Base-by-base conservation (phyloP, 2,113 vertebrate genomes). In the Microcebus ravelobensis region DNA sequence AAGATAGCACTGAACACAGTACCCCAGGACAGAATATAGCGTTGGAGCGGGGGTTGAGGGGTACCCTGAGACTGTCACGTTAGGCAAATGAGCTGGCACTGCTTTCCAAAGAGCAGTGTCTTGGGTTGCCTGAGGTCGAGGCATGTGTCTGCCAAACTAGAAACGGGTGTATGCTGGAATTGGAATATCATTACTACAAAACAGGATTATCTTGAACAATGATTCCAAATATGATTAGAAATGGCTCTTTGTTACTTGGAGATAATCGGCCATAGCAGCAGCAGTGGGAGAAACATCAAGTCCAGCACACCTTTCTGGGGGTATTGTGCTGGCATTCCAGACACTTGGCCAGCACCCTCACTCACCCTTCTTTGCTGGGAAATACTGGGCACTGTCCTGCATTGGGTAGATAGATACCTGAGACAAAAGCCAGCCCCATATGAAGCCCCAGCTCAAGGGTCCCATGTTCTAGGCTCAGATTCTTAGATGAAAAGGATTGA, bases 41-140 rank as follows among this genome's bases (percentile, higher is more conserved):
- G 12, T 0, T 89, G 89, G 57, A 90, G 71, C 17, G 6, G 67
- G 63, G 59, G 59, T 17, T 31, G 61, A 59, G 67, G 23, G 71
- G 25, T 65, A 80, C 23, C 15, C 81, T 80, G 50, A 92, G 52
- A 84, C 57, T 73, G 77, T 94, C 87, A 93, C 2, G 88, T 97
- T 97, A 98, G 93, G 91, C 93, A 97, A 98, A 98, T 96, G 91
- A 98, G 97, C 93, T 97, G 97, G 95, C 96, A 88, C 23, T 65
- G 45, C 80, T 96, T 95, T 96, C 84, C 82, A 95, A 48, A 34
- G 87, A 96, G 48, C 93, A 96, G n/a, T 57, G 63, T 68, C 81
- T 96, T 90, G 83, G 91, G 89, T 84, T 71, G 61, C 80, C 45
- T 92, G 25, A 65, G 97, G 96, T 93, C 67, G 29, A 96, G 52